Evolutionary conservation across 64 coral and sea anemone species (phyloP), one percentile per base, ranked within the genome.

Genomic region (Montipora foliosa): DNA sequence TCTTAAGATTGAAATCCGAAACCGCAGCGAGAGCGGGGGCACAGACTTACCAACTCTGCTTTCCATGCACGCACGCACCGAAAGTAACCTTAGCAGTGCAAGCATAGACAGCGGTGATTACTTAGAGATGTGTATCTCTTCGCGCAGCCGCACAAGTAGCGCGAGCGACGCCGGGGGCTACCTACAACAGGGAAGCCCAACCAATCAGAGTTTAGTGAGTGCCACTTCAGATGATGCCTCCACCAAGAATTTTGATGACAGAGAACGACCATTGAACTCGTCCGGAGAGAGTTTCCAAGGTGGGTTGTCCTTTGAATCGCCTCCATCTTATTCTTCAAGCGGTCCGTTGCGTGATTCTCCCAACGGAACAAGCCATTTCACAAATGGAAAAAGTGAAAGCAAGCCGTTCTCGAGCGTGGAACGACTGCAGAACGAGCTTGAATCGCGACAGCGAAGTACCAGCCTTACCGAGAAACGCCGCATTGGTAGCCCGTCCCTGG

Each of bases 401-500:
- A 92, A 77, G 47, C 52, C 58, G n/a, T 66, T 76, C 8, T 37
- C 71, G 15, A 49, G 75, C 15, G 22, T 17, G 5, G 90, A 92
- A 20, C 52, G 47, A 8, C 25, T 86, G 8, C 82, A 71, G 67
- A 86, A 50, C 15, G 82, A 86, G 19, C 82, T 86, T 24, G 62
- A 86, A 49, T 86, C 69, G 4, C 67, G 96, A 11, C 93, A 91
- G 48, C 62, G 96, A 37, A 97, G 96, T 22, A 89, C 91, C 2
- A 97, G 93, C 64, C 70, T 97, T 71, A 97, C 83, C 5, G 93
- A 97, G 64, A 97, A 97, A 47, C 93, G 82, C 7, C 93, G 96
- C 58, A 97, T 91, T 49, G 91, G 87, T 6, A 94, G 91, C 15
- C 96, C 96, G 4, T 95, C 96, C 55, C 81, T 97, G 20, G 92